phyloP scores from a whole-genome alignment of 2,888 invertebrate species.

The Shargacucullia verbasci region DNA sequence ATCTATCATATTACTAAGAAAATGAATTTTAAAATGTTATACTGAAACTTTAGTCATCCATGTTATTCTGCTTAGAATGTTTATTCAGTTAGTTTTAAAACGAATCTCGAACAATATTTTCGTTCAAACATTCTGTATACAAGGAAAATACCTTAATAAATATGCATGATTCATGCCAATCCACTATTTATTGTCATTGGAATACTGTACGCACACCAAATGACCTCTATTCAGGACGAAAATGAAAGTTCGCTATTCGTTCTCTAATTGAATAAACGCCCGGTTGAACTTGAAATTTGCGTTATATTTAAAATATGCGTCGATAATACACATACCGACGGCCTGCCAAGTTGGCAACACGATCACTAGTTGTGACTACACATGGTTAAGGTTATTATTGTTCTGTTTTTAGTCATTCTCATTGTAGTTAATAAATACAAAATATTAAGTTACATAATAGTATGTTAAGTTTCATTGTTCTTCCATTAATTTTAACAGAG shows the following conservation, averaged over 20 bases:
- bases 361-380: constrained; percentile 59
- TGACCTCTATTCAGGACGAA: constrained; percentile 54
- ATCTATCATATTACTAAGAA: background rate
- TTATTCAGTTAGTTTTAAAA: constrained; percentile 31
- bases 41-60: constrained; percentile 10
- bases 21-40: constrained; percentile 11
- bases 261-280: constrained; percentile 38
- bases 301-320: constrained; percentile 56
- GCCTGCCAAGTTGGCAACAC: constrained; percentile 73
- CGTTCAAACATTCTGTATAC: constrained; percentile 20
- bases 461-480: constrained; percentile 80
- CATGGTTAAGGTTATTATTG: constrained; percentile 70
- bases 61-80: constrained; percentile 36
- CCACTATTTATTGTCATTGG: constrained; percentile 35
- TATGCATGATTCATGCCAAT: constrained; percentile 50
- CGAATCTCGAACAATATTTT: constrained; percentile 38
- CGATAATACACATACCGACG: constrained; percentile 60
- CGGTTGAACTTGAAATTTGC: constrained; percentile 62
- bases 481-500: constrained; percentile 79
- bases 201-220: constrained; percentile 35
- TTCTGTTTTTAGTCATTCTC: constrained; percentile 71
- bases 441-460: constrained; percentile 73
- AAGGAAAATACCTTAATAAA: constrained; percentile 52
- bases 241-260: constrained; percentile 53
- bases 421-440: constrained; percentile 65